Conservation (phyloP, 2,888 invertebrate genomes). For the Rambutsinella grinnellia region DNA sequence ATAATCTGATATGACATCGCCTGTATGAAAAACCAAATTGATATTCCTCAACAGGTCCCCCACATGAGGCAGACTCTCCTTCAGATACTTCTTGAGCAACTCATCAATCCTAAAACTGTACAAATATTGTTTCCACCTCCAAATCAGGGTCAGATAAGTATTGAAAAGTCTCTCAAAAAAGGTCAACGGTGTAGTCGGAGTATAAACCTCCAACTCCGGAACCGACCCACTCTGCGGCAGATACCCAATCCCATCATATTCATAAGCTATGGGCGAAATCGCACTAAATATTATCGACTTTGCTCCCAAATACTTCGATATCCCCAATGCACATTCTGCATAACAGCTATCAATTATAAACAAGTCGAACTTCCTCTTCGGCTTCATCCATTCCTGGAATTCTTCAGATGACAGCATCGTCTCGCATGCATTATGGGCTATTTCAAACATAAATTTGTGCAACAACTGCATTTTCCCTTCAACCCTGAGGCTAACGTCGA, state of each 20-base stretch:
- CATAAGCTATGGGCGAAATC: conserved; percentile 15
- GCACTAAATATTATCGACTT: conserved; percentile 46
- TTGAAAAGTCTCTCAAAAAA: conserved; percentile 22
- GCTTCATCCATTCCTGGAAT: no score
- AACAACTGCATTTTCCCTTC: background rate
- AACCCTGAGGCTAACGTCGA: conserved; percentile 23
- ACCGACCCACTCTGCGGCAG: conserved; percentile 33
- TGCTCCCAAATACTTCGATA: conserved; percentile 47
- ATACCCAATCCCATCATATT: conserved; percentile 43
- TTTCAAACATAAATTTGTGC: background rate
- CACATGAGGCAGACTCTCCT: conserved; percentile 17
- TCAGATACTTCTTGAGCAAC: background rate
- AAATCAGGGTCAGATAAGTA: conserved; percentile 7
- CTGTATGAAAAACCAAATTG: conserved; percentile 18
- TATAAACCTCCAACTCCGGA: conserved; percentile 38
- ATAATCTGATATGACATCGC: conserved; percentile 28
- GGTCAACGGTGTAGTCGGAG: conserved; percentile 15
- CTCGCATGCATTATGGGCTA: conserved; percentile 2
- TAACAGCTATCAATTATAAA: conserved; percentile 52
- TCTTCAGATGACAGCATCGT: conserved; percentile 7
- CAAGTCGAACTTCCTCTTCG: conserved; percentile 37
- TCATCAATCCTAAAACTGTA: conserved; percentile 6
- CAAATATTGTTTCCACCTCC: conserved; percentile 2
- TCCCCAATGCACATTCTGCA: conserved; percentile 52
- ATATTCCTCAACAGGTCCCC: conserved; percentile 22